Evolutionary conservation across 2,797 vertebrate genomes (phyloP).

Genomic region (Pteronotus mesoamericanus): DNA sequence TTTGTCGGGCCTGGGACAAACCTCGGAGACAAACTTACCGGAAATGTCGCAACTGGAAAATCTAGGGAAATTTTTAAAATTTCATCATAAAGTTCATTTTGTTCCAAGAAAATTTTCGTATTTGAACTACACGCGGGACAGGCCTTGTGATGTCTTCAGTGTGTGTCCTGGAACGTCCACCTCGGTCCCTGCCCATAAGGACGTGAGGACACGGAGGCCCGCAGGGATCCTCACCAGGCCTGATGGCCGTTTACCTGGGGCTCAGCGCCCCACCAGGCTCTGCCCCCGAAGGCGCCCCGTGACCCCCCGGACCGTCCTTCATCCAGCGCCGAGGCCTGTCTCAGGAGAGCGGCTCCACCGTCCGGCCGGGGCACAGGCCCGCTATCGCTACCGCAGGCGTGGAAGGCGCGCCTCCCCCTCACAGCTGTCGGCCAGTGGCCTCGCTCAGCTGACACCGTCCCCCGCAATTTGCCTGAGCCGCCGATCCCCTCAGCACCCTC

Average conservation of each 20-base stretch:
- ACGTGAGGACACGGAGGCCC: not conserved
- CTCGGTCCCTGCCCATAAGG: fast-evolving
- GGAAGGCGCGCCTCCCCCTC: not conserved
- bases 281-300: not conserved
- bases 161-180: not conserved
- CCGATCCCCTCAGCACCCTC: not conserved
- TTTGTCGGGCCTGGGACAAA: too few species aligned
- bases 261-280: not conserved
- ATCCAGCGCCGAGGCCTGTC: not conserved
- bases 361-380: not conserved
- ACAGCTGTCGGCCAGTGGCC: not conserved
- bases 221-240: too few species aligned
- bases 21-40: not conserved
- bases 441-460: not conserved
- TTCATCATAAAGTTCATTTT: not conserved
- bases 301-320: not conserved
- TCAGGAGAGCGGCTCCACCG: not conserved
- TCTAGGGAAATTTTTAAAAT: not conserved
- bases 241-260: not conserved
- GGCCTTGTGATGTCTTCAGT: not conserved
- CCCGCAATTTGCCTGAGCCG: not conserved
- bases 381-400: not conserved
- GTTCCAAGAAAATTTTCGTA: not conserved
- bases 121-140: not conserved
- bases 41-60: not conserved